Evolutionary conservation across 2,797 vertebrate species (phyloP).

Genomic region (Pelobates cultripes): DNA sequence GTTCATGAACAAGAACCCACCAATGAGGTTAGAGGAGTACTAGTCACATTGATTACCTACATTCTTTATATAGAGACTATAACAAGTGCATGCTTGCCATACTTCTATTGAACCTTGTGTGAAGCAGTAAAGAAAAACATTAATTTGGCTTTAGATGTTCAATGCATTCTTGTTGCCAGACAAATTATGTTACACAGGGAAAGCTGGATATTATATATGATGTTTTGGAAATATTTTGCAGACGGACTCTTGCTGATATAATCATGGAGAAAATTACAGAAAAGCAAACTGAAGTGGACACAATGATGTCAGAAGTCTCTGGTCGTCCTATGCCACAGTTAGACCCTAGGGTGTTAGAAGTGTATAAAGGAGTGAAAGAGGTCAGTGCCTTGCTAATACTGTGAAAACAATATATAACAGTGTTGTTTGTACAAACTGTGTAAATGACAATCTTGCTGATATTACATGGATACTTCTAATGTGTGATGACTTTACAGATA

Average conservation of each 20-base stretch:
- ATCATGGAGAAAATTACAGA: slow-evolving; percentile 98
- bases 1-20: slow-evolving; percentile 96
- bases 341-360: slow-evolving; percentile 87
- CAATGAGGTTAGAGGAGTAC: slow-evolving; percentile 76
- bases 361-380: slow-evolving; percentile 91
- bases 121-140: too few species aligned
- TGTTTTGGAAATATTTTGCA: slow-evolving; percentile 54
- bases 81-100: too few species aligned
- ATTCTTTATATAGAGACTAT: not conserved
- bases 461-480: too few species aligned
- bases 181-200: too few species aligned
- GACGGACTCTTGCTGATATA: slow-evolving; percentile 91
- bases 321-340: slow-evolving; percentile 86
- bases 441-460: too few species aligned
- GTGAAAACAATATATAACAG: too few species aligned
- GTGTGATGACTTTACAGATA: too few species aligned
- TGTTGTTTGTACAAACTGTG: too few species aligned
- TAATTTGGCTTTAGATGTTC: too few species aligned
- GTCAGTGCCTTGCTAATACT: slow-evolving; percentile 65
- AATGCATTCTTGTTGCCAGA: too few species aligned
- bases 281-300: slow-evolving; percentile 95
- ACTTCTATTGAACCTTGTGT: too few species aligned
- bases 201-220: too few species aligned
- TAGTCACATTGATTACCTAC: not conserved
- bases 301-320: slow-evolving; percentile 87